Evolutionary conservation across 2,888 invertebrate species (phyloP).

Genomic region (Lithophane socia): DNA sequence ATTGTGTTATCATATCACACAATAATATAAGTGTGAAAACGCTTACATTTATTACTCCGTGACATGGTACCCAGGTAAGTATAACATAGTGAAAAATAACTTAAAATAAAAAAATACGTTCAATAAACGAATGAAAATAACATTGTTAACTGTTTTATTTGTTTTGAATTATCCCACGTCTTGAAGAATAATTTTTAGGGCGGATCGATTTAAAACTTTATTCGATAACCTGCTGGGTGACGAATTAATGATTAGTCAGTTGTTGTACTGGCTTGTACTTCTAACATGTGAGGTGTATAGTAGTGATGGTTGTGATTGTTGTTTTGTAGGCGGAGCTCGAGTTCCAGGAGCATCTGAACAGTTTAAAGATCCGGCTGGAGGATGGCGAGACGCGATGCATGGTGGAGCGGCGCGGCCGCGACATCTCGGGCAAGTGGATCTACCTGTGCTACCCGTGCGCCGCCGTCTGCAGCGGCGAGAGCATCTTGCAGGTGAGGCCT

Average conservation of each 20-base stretch:
- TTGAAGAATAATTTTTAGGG: slow-evolving; percentile 40
- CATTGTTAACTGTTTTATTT: slow-evolving; percentile 76
- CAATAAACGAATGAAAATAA: slow-evolving; percentile 70
- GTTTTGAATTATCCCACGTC: slow-evolving; percentile 68
- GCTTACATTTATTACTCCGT: slow-evolving; percentile 28
- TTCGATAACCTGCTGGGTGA: background rate
- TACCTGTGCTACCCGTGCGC: slow-evolving; percentile 90
- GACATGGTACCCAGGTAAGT: slow-evolving; percentile 73
- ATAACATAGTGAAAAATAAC: slow-evolving; percentile 66
- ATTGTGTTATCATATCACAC: slow-evolving; percentile 39
- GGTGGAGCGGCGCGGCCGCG: slow-evolving; percentile 86
- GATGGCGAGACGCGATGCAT: slow-evolving; percentile 85
- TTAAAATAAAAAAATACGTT: slow-evolving; percentile 65
- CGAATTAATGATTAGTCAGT: slow-evolving; percentile 23
- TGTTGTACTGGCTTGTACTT: slow-evolving; percentile 31
- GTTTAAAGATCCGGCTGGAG: slow-evolving; percentile 85
- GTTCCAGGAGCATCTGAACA: slow-evolving; percentile 84
- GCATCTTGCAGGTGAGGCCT: slow-evolving; percentile 81
- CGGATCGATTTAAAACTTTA: slow-evolving; percentile 8
- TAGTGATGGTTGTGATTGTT: slow-evolving; percentile 30
- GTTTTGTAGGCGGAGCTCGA: slow-evolving; percentile 84
- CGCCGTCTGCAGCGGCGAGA: slow-evolving; percentile 86
- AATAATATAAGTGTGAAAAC: slow-evolving; percentile 37
- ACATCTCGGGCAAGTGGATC: slow-evolving; percentile 85
- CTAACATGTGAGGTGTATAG: slow-evolving; percentile 1